phyloP scores from a whole-genome alignment of 2,797 vertebrate species.

The Ptychadena robeensis region DNA sequence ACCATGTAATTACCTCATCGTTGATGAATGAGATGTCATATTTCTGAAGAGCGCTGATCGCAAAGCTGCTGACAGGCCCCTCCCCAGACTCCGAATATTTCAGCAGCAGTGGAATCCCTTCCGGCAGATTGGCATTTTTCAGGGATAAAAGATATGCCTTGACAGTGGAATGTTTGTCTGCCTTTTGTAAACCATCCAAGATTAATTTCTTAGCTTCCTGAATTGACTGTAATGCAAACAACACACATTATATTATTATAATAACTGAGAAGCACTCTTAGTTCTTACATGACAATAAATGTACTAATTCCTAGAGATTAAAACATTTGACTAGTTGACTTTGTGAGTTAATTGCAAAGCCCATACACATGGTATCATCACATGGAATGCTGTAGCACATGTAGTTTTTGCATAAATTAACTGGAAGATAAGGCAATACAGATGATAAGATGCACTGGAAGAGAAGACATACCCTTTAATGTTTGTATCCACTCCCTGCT shows the following conservation, averaged over 20 bases:
- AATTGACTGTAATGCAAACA: conserved; percentile 52
- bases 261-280: no score
- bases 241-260: background rate
- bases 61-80: conserved; percentile 83
- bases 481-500: no score
- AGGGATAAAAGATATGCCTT: conserved; percentile 90
- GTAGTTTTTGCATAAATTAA: no score
- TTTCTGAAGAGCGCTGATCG: conserved; percentile 87
- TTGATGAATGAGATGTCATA: conserved; percentile 82
- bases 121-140: conserved; percentile 90
- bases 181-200: conserved; percentile 82
- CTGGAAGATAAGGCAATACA: no score
- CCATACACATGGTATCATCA: no score
- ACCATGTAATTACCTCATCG: conserved; percentile 78
- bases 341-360: no score
- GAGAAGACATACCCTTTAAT: no score
- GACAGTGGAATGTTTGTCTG: conserved; percentile 80
- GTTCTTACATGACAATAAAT: no score
- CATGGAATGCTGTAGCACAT: no score
- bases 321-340: no score
- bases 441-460: no score
- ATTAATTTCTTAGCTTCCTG: conserved; percentile 88
- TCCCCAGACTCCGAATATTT: conserved; percentile 85
- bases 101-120: conserved; percentile 87
- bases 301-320: no score